A percentile compares a stretch with the other conserved stretches of the same genome.
These are phyloP conservation scores for Luscinia luscinia DNA, from an alignment of 2,797 vertebrate species.

Conservation along the genomic window DNA sequence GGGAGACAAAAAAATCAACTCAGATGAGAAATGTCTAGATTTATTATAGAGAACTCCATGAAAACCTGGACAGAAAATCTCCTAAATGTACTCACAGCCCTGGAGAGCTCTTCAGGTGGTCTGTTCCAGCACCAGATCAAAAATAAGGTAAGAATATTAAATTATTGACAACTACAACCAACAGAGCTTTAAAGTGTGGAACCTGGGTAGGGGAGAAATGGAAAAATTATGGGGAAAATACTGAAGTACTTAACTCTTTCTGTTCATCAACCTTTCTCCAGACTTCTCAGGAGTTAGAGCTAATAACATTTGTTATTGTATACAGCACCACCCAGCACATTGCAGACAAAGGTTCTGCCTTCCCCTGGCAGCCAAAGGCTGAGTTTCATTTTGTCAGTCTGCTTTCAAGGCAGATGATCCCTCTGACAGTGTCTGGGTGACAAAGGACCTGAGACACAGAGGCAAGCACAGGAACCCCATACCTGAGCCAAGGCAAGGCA, in stretches of 20 bases:
- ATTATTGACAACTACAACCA: neutral
- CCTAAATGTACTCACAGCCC: neutral
- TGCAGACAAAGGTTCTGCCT: neutral
- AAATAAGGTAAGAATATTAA: slow-evolving; percentile 49
- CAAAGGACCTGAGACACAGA: neutral
- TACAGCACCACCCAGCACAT: neutral
- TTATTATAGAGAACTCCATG: neutral
- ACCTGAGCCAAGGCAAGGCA: neutral
- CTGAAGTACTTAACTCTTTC: neutral
- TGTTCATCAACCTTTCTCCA: neutral
- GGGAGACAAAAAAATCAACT: neutral
- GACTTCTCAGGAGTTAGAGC: neutral
- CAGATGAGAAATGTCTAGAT: neutral
- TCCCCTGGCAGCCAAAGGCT: neutral
- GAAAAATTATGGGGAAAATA: neutral
- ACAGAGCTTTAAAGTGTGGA: neutral
- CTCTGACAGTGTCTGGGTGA: neutral
- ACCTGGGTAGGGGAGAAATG: neutral
- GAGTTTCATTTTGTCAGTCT: neutral
- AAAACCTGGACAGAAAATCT: neutral
- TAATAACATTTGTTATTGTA: neutral
- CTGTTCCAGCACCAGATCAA: slow-evolving; percentile 16
- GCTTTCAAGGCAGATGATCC: neutral
- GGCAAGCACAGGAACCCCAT: rapidly evolving
- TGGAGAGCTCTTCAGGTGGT: slow-evolving; percentile 38